Conservation (phyloP, 2,797 vertebrate genomes). For the Diglossa cyanea region DNA sequence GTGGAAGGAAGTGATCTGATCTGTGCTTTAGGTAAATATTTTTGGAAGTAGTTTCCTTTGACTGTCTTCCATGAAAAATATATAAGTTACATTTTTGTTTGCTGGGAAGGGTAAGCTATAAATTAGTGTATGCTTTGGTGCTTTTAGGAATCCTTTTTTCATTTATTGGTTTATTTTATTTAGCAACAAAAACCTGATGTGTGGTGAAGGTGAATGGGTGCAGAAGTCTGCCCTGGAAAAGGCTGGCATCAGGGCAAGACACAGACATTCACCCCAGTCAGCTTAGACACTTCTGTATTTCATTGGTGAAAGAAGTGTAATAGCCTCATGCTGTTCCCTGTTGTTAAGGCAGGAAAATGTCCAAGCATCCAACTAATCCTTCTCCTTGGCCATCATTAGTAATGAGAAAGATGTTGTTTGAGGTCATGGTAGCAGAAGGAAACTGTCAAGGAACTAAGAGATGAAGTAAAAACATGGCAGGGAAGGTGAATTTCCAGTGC, state of each 20-base stretch:
- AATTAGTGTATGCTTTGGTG: background rate
- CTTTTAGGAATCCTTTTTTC: background rate
- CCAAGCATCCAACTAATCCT: background rate
- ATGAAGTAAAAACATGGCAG: background rate
- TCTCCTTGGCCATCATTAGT: background rate
- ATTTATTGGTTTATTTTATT: background rate
- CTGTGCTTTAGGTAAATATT: conserved; percentile 1
- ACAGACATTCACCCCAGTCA: background rate
- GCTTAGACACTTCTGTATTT: background rate
- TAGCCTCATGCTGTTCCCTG: background rate
- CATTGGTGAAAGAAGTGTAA: background rate
- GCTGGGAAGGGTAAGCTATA: background rate
- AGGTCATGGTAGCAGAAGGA: background rate
- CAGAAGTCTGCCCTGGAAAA: background rate
- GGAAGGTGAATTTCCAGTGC: background rate
- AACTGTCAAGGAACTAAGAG: background rate
- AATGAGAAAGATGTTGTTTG: background rate
- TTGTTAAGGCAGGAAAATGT: background rate
- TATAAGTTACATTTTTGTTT: background rate
- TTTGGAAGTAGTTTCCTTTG: conserved; percentile 12
- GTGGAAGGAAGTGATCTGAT: conserved; percentile 16
- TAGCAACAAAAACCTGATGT: background rate
- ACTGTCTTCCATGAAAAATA: conserved; percentile 14
- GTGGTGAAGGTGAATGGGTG: background rate
- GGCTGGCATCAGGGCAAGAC: background rate